These are phyloP conservation scores for Cervus canadensis DNA, from an alignment of 2,113 vertebrate genomes.

Conservation along the genomic window DNA sequence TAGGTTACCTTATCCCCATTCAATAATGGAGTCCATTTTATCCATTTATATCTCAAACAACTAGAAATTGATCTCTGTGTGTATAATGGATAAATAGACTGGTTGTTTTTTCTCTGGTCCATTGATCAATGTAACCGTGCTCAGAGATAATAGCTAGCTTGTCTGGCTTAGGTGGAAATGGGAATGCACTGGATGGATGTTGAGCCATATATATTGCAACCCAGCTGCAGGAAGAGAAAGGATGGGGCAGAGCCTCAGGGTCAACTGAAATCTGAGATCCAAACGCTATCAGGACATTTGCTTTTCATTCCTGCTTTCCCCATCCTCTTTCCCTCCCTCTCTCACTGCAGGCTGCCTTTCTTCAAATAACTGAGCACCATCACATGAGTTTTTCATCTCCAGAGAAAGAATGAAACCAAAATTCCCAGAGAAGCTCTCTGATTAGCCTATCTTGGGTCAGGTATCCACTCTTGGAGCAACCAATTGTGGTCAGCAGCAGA, in stretches of 20 bases:
- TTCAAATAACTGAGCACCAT: not conserved
- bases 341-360: not conserved
- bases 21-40: not conserved
- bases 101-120: not conserved
- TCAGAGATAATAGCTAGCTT: not conserved
- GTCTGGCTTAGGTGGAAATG: not conserved
- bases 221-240: not conserved
- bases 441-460: not conserved
- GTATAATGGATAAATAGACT: not conserved
- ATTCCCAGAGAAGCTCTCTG: not conserved
- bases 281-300: not conserved
- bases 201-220: too few relatives aligned
- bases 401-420: not conserved
- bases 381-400: not conserved
- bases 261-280: not conserved
- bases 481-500: not conserved
- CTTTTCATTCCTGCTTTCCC: not conserved
- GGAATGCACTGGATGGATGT: not conserved
- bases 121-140: not conserved
- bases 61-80: not conserved
- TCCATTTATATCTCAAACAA: not conserved
- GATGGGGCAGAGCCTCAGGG: not conserved
- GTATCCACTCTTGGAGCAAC: not conserved
- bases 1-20: not conserved
- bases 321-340: not conserved